phyloP scores from a whole-genome alignment of 2,888 invertebrate species.

The Eilema caniola region DNA sequence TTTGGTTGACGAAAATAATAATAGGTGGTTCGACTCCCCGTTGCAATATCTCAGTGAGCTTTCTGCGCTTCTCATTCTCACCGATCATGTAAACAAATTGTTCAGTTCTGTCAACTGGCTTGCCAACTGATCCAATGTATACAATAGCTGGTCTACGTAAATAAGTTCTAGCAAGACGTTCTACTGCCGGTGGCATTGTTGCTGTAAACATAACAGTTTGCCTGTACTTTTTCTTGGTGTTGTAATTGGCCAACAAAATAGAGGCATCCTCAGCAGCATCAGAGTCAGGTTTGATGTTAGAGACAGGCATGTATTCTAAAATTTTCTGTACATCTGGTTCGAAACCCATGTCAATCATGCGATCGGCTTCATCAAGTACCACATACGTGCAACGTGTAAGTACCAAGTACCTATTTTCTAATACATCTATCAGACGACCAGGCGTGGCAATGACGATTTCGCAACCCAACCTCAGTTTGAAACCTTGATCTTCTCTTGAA shows the following conservation, averaged over 20 bases:
- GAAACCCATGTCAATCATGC: constrained; percentile 99
- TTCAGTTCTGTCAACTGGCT: constrained; percentile 99
- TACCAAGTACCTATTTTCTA: constrained; percentile 99
- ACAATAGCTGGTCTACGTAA: constrained; percentile 98
- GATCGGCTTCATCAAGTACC: constrained; percentile 98
- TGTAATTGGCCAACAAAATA: constrained; percentile 96
- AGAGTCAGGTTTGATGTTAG: constrained; percentile 98
- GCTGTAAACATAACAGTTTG: constrained; percentile 99
- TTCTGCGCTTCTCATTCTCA: constrained; percentile 98
- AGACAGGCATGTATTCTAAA: constrained; percentile 98
- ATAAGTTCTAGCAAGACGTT: constrained; percentile 97
- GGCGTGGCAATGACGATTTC: constrained; percentile 99
- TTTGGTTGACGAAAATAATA: constrained; percentile 99
- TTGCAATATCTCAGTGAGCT: constrained; percentile 96
- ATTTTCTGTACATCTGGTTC: constrained; percentile 99
- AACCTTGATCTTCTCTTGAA: constrained; percentile 99
- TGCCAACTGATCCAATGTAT: constrained; percentile 98
- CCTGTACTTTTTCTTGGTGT: constrained; percentile 98
- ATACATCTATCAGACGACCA: constrained; percentile 99
- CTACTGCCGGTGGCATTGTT: constrained; percentile 99
- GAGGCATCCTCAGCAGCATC: constrained; percentile 99
- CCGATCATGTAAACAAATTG: constrained; percentile 98
- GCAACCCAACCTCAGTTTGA: constrained; percentile 97
- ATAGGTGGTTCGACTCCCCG: constrained; percentile 98
- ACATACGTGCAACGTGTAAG: constrained; percentile 99